These are phyloP conservation scores for Diadumene lineata DNA, from an alignment of 92 coral and sea anemone genomes.

Conservation along the genomic window DNA sequence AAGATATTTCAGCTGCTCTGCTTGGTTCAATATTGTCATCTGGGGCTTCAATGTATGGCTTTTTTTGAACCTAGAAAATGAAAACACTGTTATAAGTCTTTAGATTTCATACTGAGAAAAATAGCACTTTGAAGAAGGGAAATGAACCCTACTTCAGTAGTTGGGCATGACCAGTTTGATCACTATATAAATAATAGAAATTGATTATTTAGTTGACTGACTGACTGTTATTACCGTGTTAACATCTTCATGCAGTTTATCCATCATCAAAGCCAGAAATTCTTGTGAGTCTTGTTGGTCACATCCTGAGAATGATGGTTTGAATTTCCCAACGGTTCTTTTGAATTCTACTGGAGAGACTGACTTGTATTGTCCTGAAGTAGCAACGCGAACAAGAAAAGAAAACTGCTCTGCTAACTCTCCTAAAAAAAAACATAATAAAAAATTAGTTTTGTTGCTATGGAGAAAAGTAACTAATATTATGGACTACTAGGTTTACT, in stretches of 20 bases:
- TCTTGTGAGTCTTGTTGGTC: conserved; percentile 99
- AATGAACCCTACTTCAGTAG: no score
- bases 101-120: no score
- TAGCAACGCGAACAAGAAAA: conserved; percentile 67
- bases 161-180: no score
- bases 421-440: conserved; percentile 38
- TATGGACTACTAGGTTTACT: no score
- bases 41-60: conserved; percentile 82
- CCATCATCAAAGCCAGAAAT: conserved; percentile 83
- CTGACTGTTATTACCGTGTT: conserved; percentile 58
- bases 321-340: conserved; percentile 82
- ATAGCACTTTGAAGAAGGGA: no score
- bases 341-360: conserved; percentile 85
- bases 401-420: conserved; percentile 90
- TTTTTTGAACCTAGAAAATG: conserved; percentile 56
- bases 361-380: conserved; percentile 79
- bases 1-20: conserved; percentile 76
- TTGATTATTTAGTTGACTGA: neutral
- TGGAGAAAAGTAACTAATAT: neutral
- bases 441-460: neutral
- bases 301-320: conserved; percentile 78
- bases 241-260: conserved; percentile 88
- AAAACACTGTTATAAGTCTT: neutral
- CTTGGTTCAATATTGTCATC: conserved; percentile 70
- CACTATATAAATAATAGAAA: no score